Evolutionary conservation across 2,113 vertebrate species (phyloP), one percentile per base, ranked within the genome.

Genomic region (Chelonoidis abingdonii): DNA sequence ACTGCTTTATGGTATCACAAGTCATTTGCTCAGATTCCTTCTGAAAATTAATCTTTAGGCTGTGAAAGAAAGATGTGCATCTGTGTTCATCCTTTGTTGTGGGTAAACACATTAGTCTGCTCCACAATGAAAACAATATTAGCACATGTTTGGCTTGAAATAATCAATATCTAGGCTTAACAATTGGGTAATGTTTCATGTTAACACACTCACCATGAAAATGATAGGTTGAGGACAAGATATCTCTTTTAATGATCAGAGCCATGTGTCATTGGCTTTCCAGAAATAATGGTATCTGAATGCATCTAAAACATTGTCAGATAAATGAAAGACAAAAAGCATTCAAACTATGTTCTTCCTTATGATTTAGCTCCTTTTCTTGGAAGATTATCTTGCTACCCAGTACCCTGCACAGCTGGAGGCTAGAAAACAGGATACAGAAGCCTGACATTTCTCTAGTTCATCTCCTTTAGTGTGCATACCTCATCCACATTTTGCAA

Each of bases 191-290:
- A 94, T 90, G 50, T n/a, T 97, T 98, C 92, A 87, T 91, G 93
- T 95, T 97, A 97, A 95, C 89, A 95, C 53, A 69, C 84, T 91
- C 47, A 78, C 87, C 82, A 87, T 80, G 93, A 97, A 97, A 96
- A 90, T 89, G 75, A 93, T 79, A 35, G 38, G 97, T 92, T 93
- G 94, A 96, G 87, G 80, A 76, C 80, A 95, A 89, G 92, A 95
- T 91, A 96, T 96, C 90, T 96, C 91, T 97, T 97, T 92, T 96
- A 97, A 98, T 98, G 96, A 97, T 89, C 95, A 94, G 84, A 94
- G 72, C 89, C 47, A 1, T 91, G 52, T 94, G 87, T 94, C 81
- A 90, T 76, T 27, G 90, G n/a, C 94, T 57, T 95, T 97, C n/a
- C 84, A 95, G 83, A 89, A 97, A 95, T 80, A 72, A 83, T 85